Percentiles rank a stretch among this genome's conserved stretches.
These are phyloP conservation scores for Stylophora pistillata DNA, from an alignment of 64 coral and sea anemone genomes.

Conservation along the genomic window DNA sequence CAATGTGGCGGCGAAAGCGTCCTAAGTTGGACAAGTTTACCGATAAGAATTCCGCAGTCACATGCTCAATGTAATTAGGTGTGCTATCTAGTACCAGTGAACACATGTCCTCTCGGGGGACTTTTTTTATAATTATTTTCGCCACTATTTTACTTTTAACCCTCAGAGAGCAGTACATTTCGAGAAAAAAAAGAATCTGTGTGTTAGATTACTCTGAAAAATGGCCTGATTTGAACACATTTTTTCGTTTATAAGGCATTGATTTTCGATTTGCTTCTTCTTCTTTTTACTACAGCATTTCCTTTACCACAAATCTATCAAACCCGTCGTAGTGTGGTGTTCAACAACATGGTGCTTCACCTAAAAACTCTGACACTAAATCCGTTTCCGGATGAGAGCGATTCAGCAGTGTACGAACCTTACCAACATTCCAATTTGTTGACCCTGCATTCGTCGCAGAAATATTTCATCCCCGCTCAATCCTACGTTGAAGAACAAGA, in stretches of 20 bases:
- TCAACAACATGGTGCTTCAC: conserved; percentile 87
- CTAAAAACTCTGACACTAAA: conserved; percentile 90
- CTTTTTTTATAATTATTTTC: no score
- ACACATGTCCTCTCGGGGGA: no score
- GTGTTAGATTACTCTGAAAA: no score
- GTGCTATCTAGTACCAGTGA: no score
- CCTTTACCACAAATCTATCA: conserved; percentile 79
- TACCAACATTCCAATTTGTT: conserved; percentile 70
- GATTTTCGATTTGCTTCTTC: background rate
- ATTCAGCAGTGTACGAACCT: conserved; percentile 72
- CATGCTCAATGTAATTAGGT: no score
- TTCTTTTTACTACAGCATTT: conserved; percentile 44
- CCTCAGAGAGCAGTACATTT: no score
- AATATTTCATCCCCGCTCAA: conserved; percentile 86
- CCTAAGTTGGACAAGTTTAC: no score
- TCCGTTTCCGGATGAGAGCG: conserved; percentile 72
- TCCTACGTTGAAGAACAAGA: conserved; percentile 67
- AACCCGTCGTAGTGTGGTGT: conserved; percentile 47
- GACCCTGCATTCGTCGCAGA: conserved; percentile 83
- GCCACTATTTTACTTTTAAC: no score
- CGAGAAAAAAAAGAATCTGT: no score
- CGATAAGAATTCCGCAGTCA: no score
- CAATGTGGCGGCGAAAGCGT: no score
- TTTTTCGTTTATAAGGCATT: background rate
- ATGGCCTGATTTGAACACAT: no score